These are phyloP conservation scores for Geotrupes spiniger DNA, from an alignment of 2,888 invertebrate species.

Conservation along the genomic window DNA sequence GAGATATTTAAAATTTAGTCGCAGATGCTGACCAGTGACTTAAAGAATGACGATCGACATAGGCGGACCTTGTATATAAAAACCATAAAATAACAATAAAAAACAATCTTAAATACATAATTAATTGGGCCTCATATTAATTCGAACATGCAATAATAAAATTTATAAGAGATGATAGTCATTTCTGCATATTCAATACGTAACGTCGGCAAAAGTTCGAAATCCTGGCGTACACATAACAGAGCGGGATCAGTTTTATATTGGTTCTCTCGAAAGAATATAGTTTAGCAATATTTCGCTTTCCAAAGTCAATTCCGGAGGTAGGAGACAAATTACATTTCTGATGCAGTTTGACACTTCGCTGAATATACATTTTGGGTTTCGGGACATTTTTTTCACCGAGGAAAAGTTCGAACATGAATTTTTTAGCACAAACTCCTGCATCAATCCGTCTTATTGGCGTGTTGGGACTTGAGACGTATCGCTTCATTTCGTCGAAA, in stretches of 20 bases:
- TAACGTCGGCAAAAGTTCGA: conserved; percentile 33
- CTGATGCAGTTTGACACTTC: conserved; percentile 44
- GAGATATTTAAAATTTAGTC: no score
- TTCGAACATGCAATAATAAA: no score
- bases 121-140: no score
- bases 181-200: no score
- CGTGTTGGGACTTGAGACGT: no score
- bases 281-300: conserved; percentile 44
- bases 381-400: not conserved
- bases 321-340: conserved; percentile 45
- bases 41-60: no score
- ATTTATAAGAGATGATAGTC: no score
- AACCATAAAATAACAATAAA: no score
- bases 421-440: not conserved
- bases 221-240: conserved; percentile 37
- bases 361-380: conserved; percentile 9
- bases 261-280: conserved; percentile 40
- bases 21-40: no score
- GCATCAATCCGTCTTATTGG: not conserved
- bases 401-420: not conserved
- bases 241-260: conserved; percentile 39
- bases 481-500: no score
- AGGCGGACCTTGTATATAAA: no score
- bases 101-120: no score
- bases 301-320: conserved; percentile 41